Percentiles rank a stretch among this genome's conserved stretches.
These are phyloP conservation scores for Erpornis zantholeuca DNA, from an alignment of 2,113 vertebrate species.

Conservation along the genomic window DNA sequence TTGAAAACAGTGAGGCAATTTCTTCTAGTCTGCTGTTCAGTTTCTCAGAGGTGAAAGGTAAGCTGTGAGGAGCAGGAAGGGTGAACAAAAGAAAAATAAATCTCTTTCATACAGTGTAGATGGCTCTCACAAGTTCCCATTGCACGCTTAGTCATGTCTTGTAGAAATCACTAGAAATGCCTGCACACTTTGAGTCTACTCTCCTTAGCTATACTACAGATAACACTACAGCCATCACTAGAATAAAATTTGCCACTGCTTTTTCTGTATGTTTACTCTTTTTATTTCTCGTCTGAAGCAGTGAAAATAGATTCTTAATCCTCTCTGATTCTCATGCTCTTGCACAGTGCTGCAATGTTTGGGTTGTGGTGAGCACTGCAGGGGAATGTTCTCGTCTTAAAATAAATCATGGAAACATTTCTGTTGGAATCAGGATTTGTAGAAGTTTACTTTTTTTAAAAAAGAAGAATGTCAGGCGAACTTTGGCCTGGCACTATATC, in stretches of 20 bases:
- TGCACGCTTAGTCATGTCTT: background rate
- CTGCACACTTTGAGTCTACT: background rate
- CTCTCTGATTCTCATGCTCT: constrained; percentile 45
- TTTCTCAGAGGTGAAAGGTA: background rate
- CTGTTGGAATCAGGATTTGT: constrained; percentile 24
- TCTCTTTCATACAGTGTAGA: background rate
- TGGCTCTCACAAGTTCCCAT: background rate
- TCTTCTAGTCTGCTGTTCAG: background rate
- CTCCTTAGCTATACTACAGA: background rate
- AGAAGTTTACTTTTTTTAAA: background rate
- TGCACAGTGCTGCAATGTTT: constrained; percentile 38
- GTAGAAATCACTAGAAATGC: background rate
- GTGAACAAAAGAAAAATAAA: background rate
- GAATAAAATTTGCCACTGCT: background rate
- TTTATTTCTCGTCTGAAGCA: constrained; percentile 2
- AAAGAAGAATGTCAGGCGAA: background rate
- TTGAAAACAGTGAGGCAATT: background rate
- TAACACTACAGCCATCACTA: background rate
- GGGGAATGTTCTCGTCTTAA: constrained; percentile 65
- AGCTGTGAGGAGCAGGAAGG: background rate
- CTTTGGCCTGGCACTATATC: background rate
- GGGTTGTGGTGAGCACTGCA: constrained; percentile 44
- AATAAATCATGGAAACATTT: constrained; percentile 63
- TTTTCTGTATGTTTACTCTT: background rate
- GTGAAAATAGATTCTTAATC: constrained; percentile 36